Percentiles rank a stretch among this genome's conserved stretches.
Conservation (phyloP, 2,113 vertebrate genomes). For the Zeus faber region DNA sequence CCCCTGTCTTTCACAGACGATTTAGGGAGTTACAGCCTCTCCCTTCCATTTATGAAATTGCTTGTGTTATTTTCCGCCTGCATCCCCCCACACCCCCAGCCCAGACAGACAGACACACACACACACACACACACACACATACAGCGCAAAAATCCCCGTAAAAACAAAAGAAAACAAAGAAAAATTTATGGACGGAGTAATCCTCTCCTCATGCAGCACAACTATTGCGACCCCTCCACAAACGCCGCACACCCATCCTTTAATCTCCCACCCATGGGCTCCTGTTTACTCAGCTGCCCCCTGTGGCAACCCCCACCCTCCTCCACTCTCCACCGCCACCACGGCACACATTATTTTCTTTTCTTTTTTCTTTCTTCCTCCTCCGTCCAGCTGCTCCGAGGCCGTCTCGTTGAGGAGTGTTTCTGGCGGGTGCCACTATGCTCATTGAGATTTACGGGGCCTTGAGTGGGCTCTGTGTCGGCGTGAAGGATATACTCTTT, state of each 20-base stretch:
- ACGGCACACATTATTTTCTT: constrained; percentile 35
- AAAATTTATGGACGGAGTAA: constrained; percentile 48
- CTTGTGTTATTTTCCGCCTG: constrained; percentile 69
- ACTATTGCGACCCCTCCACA: constrained; percentile 31
- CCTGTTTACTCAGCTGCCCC: constrained; percentile 50
- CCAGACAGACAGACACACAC: constrained; percentile 34
- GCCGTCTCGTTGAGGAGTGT: constrained; percentile 30
- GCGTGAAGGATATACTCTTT: not conserved
- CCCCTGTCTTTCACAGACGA: constrained; percentile 70
- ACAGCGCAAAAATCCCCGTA: constrained; percentile 17
- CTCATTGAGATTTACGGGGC: constrained; percentile 36
- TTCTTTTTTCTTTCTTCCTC: not conserved
- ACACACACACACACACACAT: constrained; percentile 43
- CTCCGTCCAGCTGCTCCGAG: constrained; percentile 33
- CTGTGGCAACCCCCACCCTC: too few relatives aligned
- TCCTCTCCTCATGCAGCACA: constrained; percentile 51
- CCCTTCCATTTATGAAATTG: constrained; percentile 78
- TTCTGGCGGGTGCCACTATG: constrained; percentile 27
- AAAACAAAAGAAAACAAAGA: constrained; percentile 14
- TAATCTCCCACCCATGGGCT: constrained; percentile 51
- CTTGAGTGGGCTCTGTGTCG: not conserved
- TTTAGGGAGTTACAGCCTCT: constrained; percentile 72
- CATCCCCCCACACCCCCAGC: constrained; percentile 15
- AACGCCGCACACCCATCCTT: constrained; percentile 30
- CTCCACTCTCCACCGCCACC: constrained; percentile 18